These are phyloP conservation scores for Psilanteris sp. DNA, from an alignment of 1,140 invertebrate species.

Conservation along the genomic window DNA sequence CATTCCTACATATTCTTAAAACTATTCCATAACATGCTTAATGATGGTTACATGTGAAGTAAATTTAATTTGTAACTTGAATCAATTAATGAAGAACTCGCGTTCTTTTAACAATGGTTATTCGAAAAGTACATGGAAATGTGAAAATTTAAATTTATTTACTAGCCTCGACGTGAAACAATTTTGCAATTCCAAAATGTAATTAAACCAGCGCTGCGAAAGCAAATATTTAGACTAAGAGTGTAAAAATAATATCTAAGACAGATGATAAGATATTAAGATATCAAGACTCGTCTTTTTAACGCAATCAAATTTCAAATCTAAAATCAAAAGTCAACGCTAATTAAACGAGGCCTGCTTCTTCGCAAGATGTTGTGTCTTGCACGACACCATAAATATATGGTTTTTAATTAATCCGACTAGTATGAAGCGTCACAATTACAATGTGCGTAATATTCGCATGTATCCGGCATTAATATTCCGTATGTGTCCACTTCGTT, in stretches of 20 bases:
- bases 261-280: conserved; percentile 35
- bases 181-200: no score
- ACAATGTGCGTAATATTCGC: conserved; percentile 44
- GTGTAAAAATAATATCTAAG: conserved; percentile 8
- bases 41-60: no score
- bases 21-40: no score
- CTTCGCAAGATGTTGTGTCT: neutral
- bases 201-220: no score
- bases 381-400: conserved; percentile 54
- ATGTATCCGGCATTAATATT: conserved; percentile 54
- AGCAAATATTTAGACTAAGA: neutral
- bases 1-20: no score
- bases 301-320: conserved; percentile 35
- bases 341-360: conserved; percentile 25
- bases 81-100: no score
- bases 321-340: conserved; percentile 31
- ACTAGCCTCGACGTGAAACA: no score
- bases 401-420: conserved; percentile 66
- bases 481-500: conserved; percentile 56
- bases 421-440: conserved; percentile 44
- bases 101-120: no score
- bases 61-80: no score
- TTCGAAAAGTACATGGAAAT: no score
- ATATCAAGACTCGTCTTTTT: conserved; percentile 20
- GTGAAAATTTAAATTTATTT: no score